phyloP scores from a whole-genome alignment of 2,888 invertebrate genomes.

The Meloe dianella region DNA sequence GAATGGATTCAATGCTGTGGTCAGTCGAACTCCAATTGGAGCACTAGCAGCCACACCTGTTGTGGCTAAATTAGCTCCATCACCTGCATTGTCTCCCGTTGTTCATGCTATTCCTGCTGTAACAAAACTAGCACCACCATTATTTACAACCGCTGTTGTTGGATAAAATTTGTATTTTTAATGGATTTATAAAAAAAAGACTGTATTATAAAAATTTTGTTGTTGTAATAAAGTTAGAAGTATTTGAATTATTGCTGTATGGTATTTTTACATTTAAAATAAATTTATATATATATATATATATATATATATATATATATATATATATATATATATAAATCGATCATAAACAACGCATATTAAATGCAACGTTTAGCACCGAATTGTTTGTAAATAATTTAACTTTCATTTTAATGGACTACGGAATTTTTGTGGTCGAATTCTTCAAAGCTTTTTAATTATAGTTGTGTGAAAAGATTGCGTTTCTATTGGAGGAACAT shows the following conservation, averaged over 20 bases:
- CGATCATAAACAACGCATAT: background rate
- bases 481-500: too few species aligned
- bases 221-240: background rate
- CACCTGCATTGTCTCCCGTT: slow-evolving; percentile 28
- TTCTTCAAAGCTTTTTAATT: too few species aligned
- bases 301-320: too few species aligned
- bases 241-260: background rate
- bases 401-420: slow-evolving; percentile 4
- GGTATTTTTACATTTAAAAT: background rate
- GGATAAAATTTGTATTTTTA: slow-evolving; percentile 14
- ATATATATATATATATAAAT: too few species aligned
- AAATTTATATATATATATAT: too few species aligned
- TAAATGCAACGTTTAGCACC: background rate
- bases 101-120: slow-evolving; percentile 34
- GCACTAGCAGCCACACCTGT: slow-evolving; percentile 49
- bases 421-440: background rate
- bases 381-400: slow-evolving; percentile 12
- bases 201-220: background rate
- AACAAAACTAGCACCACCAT: slow-evolving; percentile 34
- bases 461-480: too few species aligned
- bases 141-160: slow-evolving; percentile 22
- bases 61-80: slow-evolving; percentile 34
- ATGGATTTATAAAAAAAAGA: background rate
- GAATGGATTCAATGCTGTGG: slow-evolving; percentile 63
- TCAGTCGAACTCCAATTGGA: slow-evolving; percentile 61